Evolutionary conservation across 2,888 invertebrate species (phyloP), one percentile per base, ranked within the genome.

Genomic region (Nymphalis urticae): DNA sequence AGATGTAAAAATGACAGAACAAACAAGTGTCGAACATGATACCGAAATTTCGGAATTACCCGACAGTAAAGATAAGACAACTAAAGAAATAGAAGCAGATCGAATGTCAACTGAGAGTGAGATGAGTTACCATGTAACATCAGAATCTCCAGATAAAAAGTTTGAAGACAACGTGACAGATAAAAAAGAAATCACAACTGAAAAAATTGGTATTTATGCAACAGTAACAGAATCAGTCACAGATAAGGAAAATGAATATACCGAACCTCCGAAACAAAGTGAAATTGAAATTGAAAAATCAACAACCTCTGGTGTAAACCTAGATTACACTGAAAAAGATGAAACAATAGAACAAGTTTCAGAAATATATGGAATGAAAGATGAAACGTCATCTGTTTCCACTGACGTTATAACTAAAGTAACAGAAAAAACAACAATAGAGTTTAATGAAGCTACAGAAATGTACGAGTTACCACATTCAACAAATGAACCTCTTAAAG

Each of bases 371-470:
- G 65, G 68, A 36, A 50, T 65, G 16, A 24, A 62, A 42, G 58
- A 61, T 48, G 47, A 42, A 56, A 42, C 27, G n/a, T 19, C 58
- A 65, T 17, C 66, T 47, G n/a, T 42, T 27, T 59, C 42, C 16
- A n/a, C 27, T 58, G 58, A 63, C 48, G 8, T 62, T 53, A 32
- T 48, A 21, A n/a, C 65, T 21, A 65, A 72, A 53, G 51, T 60
- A 13, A 64, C 67, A 64, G 69, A 72, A 51, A 62, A 67, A 17
- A 71, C 68, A 8, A 69, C 71, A 17, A 70, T 68, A 32, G 48
- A 70, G 32, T 54, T 19, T 4, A 19, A 58, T 10, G 19, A 58
- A 42, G 19, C 27, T 56, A 56, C 54, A 27, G 54, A 56, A 56
- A n/a, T 8, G 7, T 6, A 56, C 66, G 47, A 68, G 68, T n/a